phyloP scores from a whole-genome alignment of 2,888 invertebrate genomes.

The Xestia xanthographa region DNA sequence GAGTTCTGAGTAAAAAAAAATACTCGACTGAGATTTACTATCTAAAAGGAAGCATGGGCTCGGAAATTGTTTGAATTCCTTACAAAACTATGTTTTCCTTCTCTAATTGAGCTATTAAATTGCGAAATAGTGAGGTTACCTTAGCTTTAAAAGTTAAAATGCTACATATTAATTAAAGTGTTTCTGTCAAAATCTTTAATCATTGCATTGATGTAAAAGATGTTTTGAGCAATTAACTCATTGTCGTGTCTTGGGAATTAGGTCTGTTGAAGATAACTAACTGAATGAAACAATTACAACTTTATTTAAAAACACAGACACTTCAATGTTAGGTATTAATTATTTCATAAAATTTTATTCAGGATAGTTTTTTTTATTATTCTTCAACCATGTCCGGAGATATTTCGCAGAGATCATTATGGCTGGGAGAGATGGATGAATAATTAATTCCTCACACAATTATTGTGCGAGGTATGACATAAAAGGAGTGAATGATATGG shows the following conservation, averaged over 20 bases:
- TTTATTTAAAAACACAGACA: not conserved
- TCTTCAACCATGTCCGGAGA: not conserved
- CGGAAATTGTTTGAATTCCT: constrained; percentile 31
- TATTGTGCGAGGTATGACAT: not conserved
- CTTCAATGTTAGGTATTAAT: not conserved
- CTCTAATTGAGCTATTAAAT: not conserved
- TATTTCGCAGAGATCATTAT: not conserved
- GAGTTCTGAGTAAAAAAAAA: constrained; percentile 47
- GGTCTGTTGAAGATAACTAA: not conserved
- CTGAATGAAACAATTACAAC: constrained; percentile 1
- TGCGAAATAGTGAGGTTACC: not conserved
- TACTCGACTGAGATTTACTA: constrained; percentile 22
- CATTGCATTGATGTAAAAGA: not conserved
- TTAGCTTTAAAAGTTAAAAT: not conserved
- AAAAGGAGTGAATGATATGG: no score
- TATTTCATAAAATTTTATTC: not conserved
- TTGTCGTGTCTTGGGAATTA: constrained; percentile 13
- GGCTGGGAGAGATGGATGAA: not conserved
- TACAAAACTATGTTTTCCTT: constrained; percentile 8
- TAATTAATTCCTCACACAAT: no score
- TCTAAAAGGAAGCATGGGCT: constrained; percentile 43
- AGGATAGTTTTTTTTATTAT: not conserved
- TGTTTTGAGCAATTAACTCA: constrained; percentile 24
- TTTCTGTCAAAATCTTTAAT: constrained; percentile 2
- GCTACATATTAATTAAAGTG: no score